A percentile compares a stretch with the other conserved stretches of the same genome.
phyloP scores from a whole-genome alignment of 2,113 vertebrate genomes.

The Hystrix brachyura region DNA sequence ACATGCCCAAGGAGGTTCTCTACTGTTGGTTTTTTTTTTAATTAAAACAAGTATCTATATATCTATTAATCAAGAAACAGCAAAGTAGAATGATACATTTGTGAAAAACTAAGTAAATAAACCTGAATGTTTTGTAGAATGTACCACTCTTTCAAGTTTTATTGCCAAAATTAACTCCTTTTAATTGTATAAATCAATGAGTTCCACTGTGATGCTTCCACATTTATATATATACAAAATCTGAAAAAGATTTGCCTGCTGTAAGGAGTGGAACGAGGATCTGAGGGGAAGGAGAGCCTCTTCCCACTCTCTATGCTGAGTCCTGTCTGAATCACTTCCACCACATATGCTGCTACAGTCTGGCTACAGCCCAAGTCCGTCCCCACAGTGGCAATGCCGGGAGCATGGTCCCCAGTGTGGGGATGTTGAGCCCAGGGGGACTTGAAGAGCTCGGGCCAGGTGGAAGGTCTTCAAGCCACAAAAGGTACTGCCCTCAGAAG shows the following conservation, averaged over 20 bases:
- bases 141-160: not conserved
- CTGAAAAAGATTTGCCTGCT: not conserved
- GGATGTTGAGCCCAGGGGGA: not conserved
- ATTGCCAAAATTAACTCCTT: not conserved
- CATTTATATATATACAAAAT: not conserved
- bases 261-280: not conserved
- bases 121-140: not conserved
- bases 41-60: not conserved
- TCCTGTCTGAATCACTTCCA: not conserved
- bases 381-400: not conserved
- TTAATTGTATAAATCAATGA: not conserved
- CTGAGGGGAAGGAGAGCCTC: not conserved
- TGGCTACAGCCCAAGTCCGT: not conserved
- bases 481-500: not conserved
- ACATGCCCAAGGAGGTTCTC: not conserved
- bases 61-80: slow-evolving; percentile 23
- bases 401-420: not conserved
- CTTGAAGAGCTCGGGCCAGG: not conserved
- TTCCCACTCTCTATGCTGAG: not conserved
- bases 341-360: not conserved
- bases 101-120: not conserved
- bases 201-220: not conserved
- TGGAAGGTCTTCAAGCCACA: not conserved
- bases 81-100: not conserved
- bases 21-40: not conserved